phyloP scores from a whole-genome alignment of 2,113 vertebrate genomes.

The Myocastor coypus region DNA sequence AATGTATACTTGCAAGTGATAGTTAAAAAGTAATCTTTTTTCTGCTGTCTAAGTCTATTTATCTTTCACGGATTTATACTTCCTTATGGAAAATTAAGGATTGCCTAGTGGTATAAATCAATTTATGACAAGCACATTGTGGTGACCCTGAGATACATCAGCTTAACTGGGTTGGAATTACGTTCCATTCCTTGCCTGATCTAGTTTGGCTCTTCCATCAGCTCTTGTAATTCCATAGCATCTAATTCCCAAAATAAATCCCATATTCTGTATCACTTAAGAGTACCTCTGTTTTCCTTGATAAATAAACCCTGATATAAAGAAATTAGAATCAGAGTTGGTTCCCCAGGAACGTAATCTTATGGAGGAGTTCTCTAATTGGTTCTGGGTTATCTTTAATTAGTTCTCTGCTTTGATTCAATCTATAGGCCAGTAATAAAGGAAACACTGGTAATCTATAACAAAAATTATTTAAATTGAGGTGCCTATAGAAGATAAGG shows the following conservation, averaged over 20 bases:
- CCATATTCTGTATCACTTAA: neutral
- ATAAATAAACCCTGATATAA: neutral
- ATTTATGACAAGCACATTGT: neutral
- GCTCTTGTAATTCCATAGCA: neutral
- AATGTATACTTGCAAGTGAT: neutral
- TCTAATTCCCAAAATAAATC: neutral
- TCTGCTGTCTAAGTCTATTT: neutral
- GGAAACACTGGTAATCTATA: neutral
- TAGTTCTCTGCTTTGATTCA: neutral
- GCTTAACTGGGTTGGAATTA: neutral
- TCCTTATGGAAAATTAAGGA: neutral
- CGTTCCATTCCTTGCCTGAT: neutral
- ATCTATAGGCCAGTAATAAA: neutral
- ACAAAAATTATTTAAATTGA: constrained; percentile 10
- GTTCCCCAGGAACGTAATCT: neutral
- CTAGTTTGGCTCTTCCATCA: neutral
- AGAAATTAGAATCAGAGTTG: neutral
- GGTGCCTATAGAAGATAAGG: neutral
- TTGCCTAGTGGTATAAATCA: neutral
- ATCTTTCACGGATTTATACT: neutral
- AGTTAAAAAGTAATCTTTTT: neutral
- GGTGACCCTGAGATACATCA: neutral
- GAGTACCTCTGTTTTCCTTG: neutral
- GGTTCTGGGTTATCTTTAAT: neutral
- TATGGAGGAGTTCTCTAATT: neutral